phyloP scores from a whole-genome alignment of 2,797 vertebrate genomes.

The Pogonophryne albipinna region DNA sequence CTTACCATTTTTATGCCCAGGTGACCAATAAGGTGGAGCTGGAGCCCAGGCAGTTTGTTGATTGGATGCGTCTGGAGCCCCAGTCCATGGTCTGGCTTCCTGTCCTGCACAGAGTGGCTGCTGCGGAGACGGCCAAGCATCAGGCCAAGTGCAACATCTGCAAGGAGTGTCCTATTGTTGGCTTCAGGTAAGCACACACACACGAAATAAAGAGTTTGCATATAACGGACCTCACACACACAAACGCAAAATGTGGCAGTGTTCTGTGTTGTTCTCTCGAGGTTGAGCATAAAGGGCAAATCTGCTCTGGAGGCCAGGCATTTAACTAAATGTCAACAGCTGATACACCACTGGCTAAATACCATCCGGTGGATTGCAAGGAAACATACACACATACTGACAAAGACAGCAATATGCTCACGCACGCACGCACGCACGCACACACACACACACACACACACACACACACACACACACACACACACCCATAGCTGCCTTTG shows the following conservation, averaged over 20 bases:
- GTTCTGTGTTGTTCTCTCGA: conserved; percentile 61
- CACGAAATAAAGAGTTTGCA: conserved; percentile 3
- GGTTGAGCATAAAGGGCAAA: conserved; percentile 79
- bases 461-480: too few relatives aligned
- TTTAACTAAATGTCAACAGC: conserved; percentile 86
- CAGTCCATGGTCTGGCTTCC: conserved; percentile 99
- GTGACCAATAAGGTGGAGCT: conserved; percentile 95
- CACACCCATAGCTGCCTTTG: not conserved
- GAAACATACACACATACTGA: conserved; percentile 36
- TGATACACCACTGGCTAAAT: conserved; percentile 80
- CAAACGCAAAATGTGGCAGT: conserved; percentile 38
- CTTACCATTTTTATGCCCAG: conserved; percentile 72
- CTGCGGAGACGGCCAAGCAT: conserved; percentile 97
- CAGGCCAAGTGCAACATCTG: conserved; percentile 99
- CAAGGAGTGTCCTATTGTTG: conserved; percentile 97
- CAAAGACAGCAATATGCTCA: too few relatives aligned
- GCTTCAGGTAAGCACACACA: conserved; percentile 90
- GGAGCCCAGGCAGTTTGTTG: conserved; percentile 93
- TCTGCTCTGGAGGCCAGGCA: conserved; percentile 79
- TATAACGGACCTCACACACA: conserved; percentile 8
- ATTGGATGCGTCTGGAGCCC: conserved; percentile 97
- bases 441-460: too few relatives aligned
- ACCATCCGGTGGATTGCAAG: conserved; percentile 69
- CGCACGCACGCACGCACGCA: too few relatives aligned
- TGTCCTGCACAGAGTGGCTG: conserved; percentile 95